Percentiles rank a stretch among this genome's conserved stretches.
Conservation (phyloP, 2,888 invertebrate species). For the Hemicrepidius hirtus region DNA sequence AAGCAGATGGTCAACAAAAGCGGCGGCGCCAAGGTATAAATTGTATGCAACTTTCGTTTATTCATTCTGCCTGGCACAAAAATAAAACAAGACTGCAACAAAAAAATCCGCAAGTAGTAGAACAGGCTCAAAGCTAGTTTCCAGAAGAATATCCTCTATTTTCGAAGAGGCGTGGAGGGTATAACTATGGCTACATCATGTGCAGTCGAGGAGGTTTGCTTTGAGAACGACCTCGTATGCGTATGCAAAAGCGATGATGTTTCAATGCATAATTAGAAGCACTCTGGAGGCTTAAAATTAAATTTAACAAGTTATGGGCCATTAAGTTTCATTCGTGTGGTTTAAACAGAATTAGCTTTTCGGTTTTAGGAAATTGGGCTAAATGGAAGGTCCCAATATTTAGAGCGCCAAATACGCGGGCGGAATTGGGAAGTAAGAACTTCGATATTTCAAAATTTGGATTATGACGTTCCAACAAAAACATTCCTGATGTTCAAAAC, state of each 20-base stretch:
- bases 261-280: constrained; percentile 29
- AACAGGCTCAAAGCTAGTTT: constrained; percentile 38
- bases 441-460: constrained; percentile 26
- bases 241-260: constrained; percentile 1
- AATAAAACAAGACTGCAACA: constrained; percentile 15
- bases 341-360: constrained; percentile 9
- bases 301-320: constrained; percentile 28
- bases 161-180: constrained; percentile 30
- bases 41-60: constrained; percentile 32
- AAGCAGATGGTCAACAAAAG: constrained; percentile 4
- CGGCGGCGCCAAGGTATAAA: constrained; percentile 25
- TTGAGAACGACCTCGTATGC: constrained; percentile 2
- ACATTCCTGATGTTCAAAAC: constrained; percentile 12
- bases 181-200: background rate
- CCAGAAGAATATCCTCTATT: constrained; percentile 30
- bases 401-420: constrained; percentile 31
- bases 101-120: constrained; percentile 28
- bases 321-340: constrained; percentile 16
- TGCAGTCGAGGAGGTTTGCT: constrained; percentile 1
- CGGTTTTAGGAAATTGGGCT: background rate
- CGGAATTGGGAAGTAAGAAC: background rate
- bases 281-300: constrained; percentile 11
- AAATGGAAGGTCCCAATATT: background rate
- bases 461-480: constrained; percentile 25
- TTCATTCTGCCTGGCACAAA: constrained; percentile 21